phyloP scores from a whole-genome alignment of 2,113 vertebrate genomes.

The Gobiocypris rarus region DNA sequence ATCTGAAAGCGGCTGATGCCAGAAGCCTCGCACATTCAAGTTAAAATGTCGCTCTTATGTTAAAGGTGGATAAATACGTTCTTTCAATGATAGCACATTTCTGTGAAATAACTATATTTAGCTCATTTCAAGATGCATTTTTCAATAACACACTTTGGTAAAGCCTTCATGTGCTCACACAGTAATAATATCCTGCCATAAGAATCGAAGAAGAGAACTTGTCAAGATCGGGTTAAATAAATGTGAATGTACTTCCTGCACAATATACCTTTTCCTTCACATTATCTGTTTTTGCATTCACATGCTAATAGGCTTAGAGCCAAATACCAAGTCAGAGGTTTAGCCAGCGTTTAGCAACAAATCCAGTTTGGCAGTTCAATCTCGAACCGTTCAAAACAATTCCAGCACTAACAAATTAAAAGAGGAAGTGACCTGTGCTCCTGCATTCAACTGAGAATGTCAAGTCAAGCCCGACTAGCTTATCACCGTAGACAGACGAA shows the following conservation, averaged over 20 bases:
- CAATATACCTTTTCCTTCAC: neutral
- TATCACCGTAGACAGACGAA: constrained; percentile 9
- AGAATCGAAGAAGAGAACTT: neutral
- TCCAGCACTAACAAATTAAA: constrained; percentile 51
- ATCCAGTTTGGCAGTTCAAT: constrained; percentile 51
- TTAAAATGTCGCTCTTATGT: no score
- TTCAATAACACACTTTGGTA: neutral
- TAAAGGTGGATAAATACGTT: no score
- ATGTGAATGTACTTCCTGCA: neutral
- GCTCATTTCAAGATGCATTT: neutral
- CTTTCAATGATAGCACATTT: no score
- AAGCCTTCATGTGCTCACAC: neutral
- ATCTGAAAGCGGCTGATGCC: no score
- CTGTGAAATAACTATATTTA: neutral
- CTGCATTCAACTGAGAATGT: constrained; percentile 37
- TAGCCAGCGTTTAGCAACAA: constrained; percentile 26
- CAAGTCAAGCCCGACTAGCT: constrained; percentile 33
- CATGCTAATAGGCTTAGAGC: constrained; percentile 41
- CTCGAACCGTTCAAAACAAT: constrained; percentile 42
- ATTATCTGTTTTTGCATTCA: neutral
- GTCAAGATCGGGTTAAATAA: neutral
- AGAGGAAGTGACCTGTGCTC: constrained; percentile 43
- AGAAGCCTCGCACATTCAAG: no score
- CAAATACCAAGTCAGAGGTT: constrained; percentile 42
- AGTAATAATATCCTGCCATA: neutral